phyloP scores from a whole-genome alignment of 2,113 vertebrate species.

The Paradoxurus hermaphroditus region DNA sequence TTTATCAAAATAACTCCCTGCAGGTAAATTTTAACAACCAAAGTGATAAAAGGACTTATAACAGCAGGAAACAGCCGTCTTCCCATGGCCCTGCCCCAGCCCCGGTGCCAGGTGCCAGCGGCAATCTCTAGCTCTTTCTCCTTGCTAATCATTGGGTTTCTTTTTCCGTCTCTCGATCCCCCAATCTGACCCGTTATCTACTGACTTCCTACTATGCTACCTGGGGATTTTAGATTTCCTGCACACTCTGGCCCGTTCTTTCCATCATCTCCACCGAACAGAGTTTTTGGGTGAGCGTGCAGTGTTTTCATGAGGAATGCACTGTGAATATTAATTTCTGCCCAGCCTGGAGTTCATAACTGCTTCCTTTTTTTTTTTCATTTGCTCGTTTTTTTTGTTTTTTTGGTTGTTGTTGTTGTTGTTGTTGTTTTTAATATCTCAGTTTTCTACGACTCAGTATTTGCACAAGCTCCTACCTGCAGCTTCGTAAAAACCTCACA shows the following conservation, averaged over 20 bases:
- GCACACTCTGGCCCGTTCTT: background rate
- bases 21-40: background rate
- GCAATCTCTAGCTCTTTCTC: background rate
- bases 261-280: background rate
- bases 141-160: background rate
- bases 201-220: background rate
- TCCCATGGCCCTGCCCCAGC: background rate
- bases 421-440: background rate
- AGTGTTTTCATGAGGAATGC: background rate
- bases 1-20: background rate
- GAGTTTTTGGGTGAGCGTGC: background rate
- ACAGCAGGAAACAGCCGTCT: background rate
- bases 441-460: background rate
- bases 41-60: background rate
- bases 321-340: background rate
- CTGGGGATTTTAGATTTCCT: background rate
- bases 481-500: background rate
- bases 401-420: background rate
- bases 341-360: background rate
- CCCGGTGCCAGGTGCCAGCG: background rate
- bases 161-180: background rate
- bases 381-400: background rate
- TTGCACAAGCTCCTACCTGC: background rate
- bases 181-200: background rate
- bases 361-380: background rate